Percentiles rank a stretch among this genome's conserved stretches.
phyloP scores from a whole-genome alignment of 2,888 invertebrate species.

The Sarcophaga rosellei region DNA sequence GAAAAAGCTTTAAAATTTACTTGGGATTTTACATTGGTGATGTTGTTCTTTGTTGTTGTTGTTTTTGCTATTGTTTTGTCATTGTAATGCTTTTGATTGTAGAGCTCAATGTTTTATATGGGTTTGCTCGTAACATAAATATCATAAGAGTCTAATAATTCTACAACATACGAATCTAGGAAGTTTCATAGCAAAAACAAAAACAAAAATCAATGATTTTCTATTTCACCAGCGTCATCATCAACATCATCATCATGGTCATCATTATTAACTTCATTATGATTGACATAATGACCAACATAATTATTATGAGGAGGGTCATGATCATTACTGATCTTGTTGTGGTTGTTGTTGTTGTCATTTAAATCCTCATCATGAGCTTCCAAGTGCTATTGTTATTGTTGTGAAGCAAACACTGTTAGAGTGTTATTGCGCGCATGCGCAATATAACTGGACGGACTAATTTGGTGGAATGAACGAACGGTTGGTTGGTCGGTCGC shows the following conservation, averaged over 20 bases:
- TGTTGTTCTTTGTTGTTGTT: conserved; percentile 9
- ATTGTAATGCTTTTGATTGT: conserved; percentile 40
- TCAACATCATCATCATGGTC: conserved; percentile 61
- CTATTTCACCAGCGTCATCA: neutral
- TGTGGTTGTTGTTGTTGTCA: conserved; percentile 17
- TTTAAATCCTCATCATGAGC: conserved; percentile 15
- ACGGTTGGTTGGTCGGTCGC: conserved; percentile 11
- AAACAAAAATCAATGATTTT: neutral
- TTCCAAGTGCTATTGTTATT: conserved; percentile 61
- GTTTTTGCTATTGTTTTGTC: conserved; percentile 31
- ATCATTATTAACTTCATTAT: conserved; percentile 59
- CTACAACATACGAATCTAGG: conserved; percentile 51
- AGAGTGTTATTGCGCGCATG: conserved; percentile 32
- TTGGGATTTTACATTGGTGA: neutral
- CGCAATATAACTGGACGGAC: conserved; percentile 41
- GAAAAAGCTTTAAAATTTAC: neutral
- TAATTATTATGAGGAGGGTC: neutral
- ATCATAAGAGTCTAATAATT: conserved; percentile 64
- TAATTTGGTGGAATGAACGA: conserved; percentile 26
- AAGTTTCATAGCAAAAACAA: neutral
- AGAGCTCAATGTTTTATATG: conserved; percentile 58
- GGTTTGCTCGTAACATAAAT: conserved; percentile 64
- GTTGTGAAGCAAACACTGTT: neutral
- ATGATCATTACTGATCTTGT: conserved; percentile 53
- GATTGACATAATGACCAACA: neutral